A percentile compares a stretch with the other conserved stretches of the same genome.
Conservation (phyloP, 1,140 invertebrate genomes). For the Oncopeltus fasciatus region DNA sequence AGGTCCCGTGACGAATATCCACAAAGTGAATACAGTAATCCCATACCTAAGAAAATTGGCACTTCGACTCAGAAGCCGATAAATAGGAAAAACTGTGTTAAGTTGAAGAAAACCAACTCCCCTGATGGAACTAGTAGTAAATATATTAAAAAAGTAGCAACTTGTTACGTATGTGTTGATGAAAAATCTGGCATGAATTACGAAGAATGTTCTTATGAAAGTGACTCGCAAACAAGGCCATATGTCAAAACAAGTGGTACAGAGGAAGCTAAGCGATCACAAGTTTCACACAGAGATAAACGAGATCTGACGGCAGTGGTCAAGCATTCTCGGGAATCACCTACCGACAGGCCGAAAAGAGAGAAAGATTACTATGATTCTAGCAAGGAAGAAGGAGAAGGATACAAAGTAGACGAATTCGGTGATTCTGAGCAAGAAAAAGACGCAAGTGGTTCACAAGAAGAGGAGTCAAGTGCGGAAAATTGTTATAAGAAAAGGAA, state of each 20-base stretch:
- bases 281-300: not conserved
- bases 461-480: conserved; percentile 27
- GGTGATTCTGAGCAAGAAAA: conserved; percentile 19
- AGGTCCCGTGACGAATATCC: not conserved
- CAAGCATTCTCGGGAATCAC: not conserved
- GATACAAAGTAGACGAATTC: conserved; percentile 25
- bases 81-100: not conserved
- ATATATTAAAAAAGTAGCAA: conserved; percentile 23
- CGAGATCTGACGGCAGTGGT: not conserved
- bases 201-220: conserved; percentile 42
- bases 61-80: not conserved
- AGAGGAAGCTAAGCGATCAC: conserved; percentile 4
- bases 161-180: conserved; percentile 38
- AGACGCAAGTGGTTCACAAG: not conserved
- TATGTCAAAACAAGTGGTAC: conserved; percentile 40
- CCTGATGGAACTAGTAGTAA: not conserved
- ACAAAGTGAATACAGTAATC: not conserved
- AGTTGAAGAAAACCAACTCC: not conserved
- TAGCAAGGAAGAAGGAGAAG: conserved; percentile 20
- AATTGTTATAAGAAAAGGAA: conserved; percentile 45
- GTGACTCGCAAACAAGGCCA: conserved; percentile 49
- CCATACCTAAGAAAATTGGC: not conserved
- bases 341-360: conserved; percentile 16
- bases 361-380: conserved; percentile 20
- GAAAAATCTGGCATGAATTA: conserved; percentile 31